A percentile compares a stretch with the other conserved stretches of the same genome.
Conservation (phyloP, 2,797 vertebrate species). For the Anguilla obscura region DNA sequence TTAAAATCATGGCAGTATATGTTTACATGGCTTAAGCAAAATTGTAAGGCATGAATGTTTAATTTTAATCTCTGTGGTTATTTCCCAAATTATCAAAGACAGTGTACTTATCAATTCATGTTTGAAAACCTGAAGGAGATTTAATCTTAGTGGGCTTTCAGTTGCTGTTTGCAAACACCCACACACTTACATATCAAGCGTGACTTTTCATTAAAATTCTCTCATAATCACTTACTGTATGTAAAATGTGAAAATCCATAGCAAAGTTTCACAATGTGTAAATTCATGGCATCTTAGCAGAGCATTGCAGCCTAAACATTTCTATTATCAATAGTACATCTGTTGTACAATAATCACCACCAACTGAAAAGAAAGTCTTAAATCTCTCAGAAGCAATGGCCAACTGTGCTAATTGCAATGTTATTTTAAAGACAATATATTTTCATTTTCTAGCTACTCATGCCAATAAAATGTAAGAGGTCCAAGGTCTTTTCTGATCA, state of each 20-base stretch:
- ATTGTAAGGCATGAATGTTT: not conserved
- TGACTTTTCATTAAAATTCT: slow-evolving; percentile 20
- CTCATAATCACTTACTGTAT: not conserved
- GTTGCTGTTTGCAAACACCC: slow-evolving; percentile 1
- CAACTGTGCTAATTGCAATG: slow-evolving; percentile 27
- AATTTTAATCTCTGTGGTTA: not conserved
- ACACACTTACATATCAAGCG: not conserved
- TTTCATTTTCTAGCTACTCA: not conserved
- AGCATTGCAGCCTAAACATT: slow-evolving; percentile 68
- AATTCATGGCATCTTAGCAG: slow-evolving; percentile 44
- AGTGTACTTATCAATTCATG: slow-evolving; percentile 18
- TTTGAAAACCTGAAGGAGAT: slow-evolving; percentile 11
- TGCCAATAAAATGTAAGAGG: not conserved
- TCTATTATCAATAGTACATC: slow-evolving; percentile 58
- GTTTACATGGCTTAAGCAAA: not conserved
- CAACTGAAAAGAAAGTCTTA: slow-evolving; percentile 15
- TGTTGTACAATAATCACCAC: slow-evolving; percentile 29
- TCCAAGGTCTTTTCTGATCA: not conserved
- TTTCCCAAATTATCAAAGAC: not conserved
- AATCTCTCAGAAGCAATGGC: slow-evolving; percentile 18
- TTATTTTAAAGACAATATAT: not conserved
- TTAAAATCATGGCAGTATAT: not conserved
- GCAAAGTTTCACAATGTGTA: not conserved
- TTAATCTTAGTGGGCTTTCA: not conserved
- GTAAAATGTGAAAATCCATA: slow-evolving; percentile 11